A percentile compares a stretch with the other conserved stretches of the same genome.
Evolutionary conservation across 2,113 vertebrate species (phyloP).

Genomic region (Misgurnus mizolepis): DNA sequence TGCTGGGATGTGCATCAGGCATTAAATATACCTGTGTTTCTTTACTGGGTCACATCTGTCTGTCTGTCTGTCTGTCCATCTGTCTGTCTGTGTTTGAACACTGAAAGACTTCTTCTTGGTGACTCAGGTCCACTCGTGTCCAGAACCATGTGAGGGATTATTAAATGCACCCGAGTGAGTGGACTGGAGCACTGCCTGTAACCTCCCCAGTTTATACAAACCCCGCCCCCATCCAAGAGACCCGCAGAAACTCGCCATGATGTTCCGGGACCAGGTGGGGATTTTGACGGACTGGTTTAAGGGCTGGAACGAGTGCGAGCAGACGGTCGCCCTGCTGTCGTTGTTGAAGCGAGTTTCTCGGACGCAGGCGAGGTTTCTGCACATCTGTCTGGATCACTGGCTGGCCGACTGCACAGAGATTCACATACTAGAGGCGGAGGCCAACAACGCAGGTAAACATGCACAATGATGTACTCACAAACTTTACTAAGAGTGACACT

Average conservation of each 20-base stretch:
- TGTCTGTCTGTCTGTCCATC: background rate
- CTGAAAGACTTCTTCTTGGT: conserved; percentile 44
- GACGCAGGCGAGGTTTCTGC: conserved; percentile 93
- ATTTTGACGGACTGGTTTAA: conserved; percentile 95
- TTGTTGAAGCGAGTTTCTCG: conserved; percentile 90
- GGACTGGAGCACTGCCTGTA: conserved; percentile 69
- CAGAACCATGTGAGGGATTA: conserved; percentile 80
- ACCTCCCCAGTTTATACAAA: conserved; percentile 19
- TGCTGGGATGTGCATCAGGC: background rate
- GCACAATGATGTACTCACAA: background rate
- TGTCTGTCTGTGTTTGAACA: background rate
- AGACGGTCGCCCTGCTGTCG: conserved; percentile 93
- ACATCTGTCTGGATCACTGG: conserved; percentile 96
- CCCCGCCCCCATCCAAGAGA: conserved; percentile 40
- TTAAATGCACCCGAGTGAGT: conserved; percentile 56
- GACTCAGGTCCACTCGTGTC: conserved; percentile 34
- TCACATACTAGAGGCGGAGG: conserved; percentile 90
- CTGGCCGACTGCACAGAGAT: conserved; percentile 93
- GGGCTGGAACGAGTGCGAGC: conserved; percentile 96
- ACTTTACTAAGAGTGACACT: background rate
- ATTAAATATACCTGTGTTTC: background rate
- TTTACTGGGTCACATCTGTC: background rate
- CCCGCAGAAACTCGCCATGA: conserved; percentile 82
- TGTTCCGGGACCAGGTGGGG: conserved; percentile 98
- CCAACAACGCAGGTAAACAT: conserved; percentile 88